Percentiles rank a stretch among this genome's conserved stretches.
These are phyloP conservation scores for Murina feae DNA, from an alignment of 2,113 vertebrate species.

Conservation along the genomic window DNA sequence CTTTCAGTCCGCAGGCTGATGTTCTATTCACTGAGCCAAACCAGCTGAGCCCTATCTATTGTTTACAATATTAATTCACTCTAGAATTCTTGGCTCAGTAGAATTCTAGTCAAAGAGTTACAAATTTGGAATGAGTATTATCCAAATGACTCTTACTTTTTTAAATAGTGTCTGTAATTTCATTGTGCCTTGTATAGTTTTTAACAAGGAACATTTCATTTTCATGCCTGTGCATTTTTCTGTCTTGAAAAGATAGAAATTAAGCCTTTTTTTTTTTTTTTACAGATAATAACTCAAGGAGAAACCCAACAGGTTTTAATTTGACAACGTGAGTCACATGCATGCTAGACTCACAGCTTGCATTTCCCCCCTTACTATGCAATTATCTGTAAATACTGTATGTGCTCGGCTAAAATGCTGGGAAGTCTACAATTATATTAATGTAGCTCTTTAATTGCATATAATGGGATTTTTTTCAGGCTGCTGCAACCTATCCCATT, in stretches of 20 bases:
- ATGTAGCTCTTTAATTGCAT: constrained; percentile 75
- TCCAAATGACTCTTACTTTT: not conserved
- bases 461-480: constrained; percentile 78
- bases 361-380: constrained; percentile 41
- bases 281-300: constrained; percentile 67
- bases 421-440: constrained; percentile 74
- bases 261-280: constrained; percentile 42
- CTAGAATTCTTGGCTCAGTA: not conserved
- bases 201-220: constrained; percentile 10
- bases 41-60: not conserved
- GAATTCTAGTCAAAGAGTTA: not conserved
- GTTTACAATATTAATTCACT: not conserved
- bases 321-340: constrained; percentile 64
- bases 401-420: constrained; percentile 56
- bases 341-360: constrained; percentile 56
- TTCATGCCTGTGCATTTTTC: constrained; percentile 18
- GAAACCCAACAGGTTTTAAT: constrained; percentile 72
- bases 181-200: not conserved
- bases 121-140: not conserved
- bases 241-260: constrained; percentile 44
- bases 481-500: constrained; percentile 74
- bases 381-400: constrained; percentile 71
- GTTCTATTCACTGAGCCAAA: no score
- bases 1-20: no score
- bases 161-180: constrained; percentile 11